Conservation (phyloP, 2,888 invertebrate genomes). For the Scaptomyza parva region DNA sequence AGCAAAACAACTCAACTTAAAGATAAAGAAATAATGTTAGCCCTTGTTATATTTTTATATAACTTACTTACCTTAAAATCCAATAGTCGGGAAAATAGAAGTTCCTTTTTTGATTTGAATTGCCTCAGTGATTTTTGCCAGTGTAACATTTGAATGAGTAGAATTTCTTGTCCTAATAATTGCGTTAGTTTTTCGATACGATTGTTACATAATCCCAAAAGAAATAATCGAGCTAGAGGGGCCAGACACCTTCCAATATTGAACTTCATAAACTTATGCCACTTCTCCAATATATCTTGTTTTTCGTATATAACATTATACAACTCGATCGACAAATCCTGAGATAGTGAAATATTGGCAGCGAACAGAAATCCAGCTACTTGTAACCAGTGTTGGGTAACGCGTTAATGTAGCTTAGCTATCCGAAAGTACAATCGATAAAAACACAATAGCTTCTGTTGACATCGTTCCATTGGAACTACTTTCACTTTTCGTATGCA, state of each 20-base stretch:
- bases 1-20: no score
- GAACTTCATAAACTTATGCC: not conserved
- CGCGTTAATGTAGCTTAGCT: no score
- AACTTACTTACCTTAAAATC: conserved; percentile 2
- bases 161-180: not conserved
- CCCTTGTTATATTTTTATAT: no score
- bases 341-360: no score
- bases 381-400: no score
- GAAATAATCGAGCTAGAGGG: not conserved
- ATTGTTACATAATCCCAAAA: conserved; percentile 9
- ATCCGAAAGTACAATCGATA: no score
- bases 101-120: no score
- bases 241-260: conserved; percentile 6
- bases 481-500: not conserved
- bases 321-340: no score
- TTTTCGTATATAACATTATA: not conserved
- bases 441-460: not conserved
- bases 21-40: no score
- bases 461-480: not conserved
- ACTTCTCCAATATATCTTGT: not conserved
- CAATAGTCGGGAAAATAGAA: not conserved
- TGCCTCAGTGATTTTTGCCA: not conserved
- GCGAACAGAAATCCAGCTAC: no score
- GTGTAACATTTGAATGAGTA: conserved; percentile 3
- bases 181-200: conserved; percentile 10